A percentile compares a stretch with the other conserved stretches of the same genome.
These are phyloP conservation scores for Anseranas semipalmata DNA, from an alignment of 2,113 vertebrate species.

Conservation along the genomic window DNA sequence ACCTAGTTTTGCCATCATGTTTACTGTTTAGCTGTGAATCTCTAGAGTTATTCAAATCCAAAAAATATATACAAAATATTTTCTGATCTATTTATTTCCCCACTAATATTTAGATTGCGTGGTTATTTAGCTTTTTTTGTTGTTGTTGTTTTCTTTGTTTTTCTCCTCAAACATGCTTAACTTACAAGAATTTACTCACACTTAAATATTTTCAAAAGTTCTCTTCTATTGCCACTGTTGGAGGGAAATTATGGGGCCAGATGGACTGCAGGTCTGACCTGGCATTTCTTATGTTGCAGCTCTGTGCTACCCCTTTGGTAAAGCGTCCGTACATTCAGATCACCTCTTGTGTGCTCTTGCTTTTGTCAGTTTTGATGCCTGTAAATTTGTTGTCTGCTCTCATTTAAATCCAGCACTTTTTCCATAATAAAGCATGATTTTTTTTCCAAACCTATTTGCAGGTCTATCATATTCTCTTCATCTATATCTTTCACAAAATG, in stretches of 20 bases:
- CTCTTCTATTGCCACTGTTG: not conserved
- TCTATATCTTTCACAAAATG: not conserved
- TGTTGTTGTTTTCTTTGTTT: not conserved
- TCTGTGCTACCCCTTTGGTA: not conserved
- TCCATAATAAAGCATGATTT: not conserved
- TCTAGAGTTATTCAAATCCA: not conserved
- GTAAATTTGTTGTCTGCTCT: not conserved
- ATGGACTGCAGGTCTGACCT: not conserved
- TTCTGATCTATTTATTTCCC: not conserved
- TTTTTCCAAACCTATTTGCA: not conserved
- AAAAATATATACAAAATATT: not conserved
- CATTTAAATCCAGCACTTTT: not conserved
- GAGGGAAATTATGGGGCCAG: not conserved
- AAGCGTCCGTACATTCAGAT: not conserved
- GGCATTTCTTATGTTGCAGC: not conserved
- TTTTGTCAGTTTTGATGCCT: not conserved
- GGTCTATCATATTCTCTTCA: not conserved
- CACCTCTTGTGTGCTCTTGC: not conserved
- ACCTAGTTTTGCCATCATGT: not conserved
- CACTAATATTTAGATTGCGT: not conserved
- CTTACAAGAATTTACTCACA: not conserved
- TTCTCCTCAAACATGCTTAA: not conserved
- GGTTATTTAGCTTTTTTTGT: not conserved
- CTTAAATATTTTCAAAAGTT: not conserved
- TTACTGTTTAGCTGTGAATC: not conserved